phyloP scores from a whole-genome alignment of 2,113 vertebrate species.

The Carlito syrichta region DNA sequence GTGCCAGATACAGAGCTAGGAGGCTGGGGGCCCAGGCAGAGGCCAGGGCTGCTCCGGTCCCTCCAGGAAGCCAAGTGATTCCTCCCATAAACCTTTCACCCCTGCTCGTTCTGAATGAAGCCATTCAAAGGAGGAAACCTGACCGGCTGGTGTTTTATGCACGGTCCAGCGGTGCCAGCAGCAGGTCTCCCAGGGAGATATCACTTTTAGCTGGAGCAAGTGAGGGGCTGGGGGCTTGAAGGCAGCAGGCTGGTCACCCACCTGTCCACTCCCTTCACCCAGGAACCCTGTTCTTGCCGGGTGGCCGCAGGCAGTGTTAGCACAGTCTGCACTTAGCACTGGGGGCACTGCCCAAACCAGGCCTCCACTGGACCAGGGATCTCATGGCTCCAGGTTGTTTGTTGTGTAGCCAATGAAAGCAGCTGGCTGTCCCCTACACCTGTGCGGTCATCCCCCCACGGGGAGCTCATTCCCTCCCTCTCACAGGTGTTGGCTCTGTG shows the following conservation, averaged over 20 bases:
- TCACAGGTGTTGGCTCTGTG: slow-evolving; percentile 44
- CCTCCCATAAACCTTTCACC: slow-evolving; percentile 54
- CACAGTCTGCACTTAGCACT: neutral
- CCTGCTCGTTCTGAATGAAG: slow-evolving; percentile 65
- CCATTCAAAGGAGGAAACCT: slow-evolving; percentile 65
- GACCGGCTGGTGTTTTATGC: slow-evolving; percentile 46
- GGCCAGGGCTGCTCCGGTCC: neutral
- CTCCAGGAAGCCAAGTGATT: slow-evolving; percentile 49
- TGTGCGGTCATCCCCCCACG: neutral
- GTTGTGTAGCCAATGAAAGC: slow-evolving; percentile 45
- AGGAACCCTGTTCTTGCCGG: neutral
- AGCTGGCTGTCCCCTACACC: neutral
- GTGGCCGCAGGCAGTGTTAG: slow-evolving; percentile 46
- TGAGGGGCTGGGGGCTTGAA: neutral
- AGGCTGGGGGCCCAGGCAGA: neutral
- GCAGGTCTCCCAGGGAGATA: slow-evolving; percentile 30
- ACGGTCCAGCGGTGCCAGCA: neutral
- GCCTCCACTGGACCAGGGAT: neutral
- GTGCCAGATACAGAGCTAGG: neutral
- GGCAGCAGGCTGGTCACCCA: slow-evolving; percentile 3
- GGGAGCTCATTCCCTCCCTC: neutral
- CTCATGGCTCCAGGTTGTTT: slow-evolving; percentile 10
- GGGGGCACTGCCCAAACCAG: neutral
- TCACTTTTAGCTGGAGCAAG: slow-evolving; percentile 50
- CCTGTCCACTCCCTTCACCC: neutral